Evolutionary conservation across 2,797 vertebrate species (phyloP).

Genomic region (Macrochelys suwanniensis): DNA sequence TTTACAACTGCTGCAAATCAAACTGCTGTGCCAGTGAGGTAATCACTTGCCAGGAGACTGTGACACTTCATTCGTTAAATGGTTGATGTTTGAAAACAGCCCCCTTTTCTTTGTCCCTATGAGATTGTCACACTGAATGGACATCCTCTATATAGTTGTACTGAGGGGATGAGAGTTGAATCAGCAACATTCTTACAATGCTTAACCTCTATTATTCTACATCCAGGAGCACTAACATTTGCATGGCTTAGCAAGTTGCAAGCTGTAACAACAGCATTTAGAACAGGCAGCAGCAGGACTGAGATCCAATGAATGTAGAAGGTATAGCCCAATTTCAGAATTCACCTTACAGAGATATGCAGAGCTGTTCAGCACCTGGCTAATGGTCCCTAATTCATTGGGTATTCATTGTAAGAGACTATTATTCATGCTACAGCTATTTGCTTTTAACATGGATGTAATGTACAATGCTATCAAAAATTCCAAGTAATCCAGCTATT

Average conservation of each 20-base stretch:
- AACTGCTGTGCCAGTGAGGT: conserved; percentile 44
- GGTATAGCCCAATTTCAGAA: conserved; percentile 1
- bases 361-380: conserved; percentile 33
- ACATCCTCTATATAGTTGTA: conserved; percentile 43
- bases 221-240: conserved; percentile 64
- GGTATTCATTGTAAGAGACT: conserved; percentile 54
- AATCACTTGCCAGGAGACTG: conserved; percentile 36
- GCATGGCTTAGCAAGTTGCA: conserved; percentile 60
- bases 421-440: conserved; percentile 58
- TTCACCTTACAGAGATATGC: conserved; percentile 9
- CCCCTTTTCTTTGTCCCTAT: conserved; percentile 54
- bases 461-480: conserved; percentile 50
- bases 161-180: conserved; percentile 62
- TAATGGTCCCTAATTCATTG: conserved; percentile 61
- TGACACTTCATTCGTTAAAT: conserved; percentile 57
- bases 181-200: conserved; percentile 18
- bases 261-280: conserved; percentile 54
- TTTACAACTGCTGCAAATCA: conserved; percentile 73
- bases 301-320: neutral
- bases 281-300: neutral
- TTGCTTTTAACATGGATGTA: conserved; percentile 68
- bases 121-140: conserved; percentile 37
- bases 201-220: conserved; percentile 53
- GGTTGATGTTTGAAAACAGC: conserved; percentile 49
- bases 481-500: conserved; percentile 47